Percentiles rank a stretch among this genome's conserved stretches.
phyloP scores from a whole-genome alignment of 2,797 vertebrate species.

The Spea hammondii region DNA sequence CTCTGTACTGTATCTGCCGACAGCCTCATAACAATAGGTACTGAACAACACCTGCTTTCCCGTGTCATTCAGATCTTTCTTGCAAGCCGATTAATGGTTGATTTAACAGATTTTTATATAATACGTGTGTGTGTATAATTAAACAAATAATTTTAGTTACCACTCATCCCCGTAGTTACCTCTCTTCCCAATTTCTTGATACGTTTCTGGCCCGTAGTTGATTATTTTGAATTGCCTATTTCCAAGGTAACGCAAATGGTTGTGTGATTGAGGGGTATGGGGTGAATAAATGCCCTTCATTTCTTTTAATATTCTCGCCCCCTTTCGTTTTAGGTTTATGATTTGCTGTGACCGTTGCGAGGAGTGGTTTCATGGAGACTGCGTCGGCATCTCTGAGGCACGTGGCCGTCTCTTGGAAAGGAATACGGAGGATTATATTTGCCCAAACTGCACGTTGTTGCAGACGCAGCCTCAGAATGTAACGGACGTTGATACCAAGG shows the following conservation, averaged over 20 bases:
- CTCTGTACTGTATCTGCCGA: slow-evolving; percentile 83
- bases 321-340: slow-evolving; percentile 79
- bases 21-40: slow-evolving; percentile 89
- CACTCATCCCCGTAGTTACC: no score
- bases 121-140: no score
- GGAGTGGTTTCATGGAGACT: slow-evolving; percentile 90
- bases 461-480: slow-evolving; percentile 75
- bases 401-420: slow-evolving; percentile 76
- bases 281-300: not conserved
- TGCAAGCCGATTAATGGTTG: no score
- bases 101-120: no score
- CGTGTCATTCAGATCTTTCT: no score
- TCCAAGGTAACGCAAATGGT: no score
- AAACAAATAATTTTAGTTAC: no score
- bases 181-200: no score
- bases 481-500: slow-evolving; percentile 54
- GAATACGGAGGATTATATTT: slow-evolving; percentile 83
- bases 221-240: no score
- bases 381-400: slow-evolving; percentile 82
- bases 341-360: slow-evolving; percentile 91
- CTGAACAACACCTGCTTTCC: not conserved
- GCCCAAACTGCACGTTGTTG: slow-evolving; percentile 80
- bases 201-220: no score
- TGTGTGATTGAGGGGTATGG: no score
- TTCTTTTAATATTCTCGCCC: not conserved